Evolutionary conservation across 30 jellyfish, hydroid and myxozoan genomes (phyloP).

Genomic region (Cassiopea andromeda): DNA sequence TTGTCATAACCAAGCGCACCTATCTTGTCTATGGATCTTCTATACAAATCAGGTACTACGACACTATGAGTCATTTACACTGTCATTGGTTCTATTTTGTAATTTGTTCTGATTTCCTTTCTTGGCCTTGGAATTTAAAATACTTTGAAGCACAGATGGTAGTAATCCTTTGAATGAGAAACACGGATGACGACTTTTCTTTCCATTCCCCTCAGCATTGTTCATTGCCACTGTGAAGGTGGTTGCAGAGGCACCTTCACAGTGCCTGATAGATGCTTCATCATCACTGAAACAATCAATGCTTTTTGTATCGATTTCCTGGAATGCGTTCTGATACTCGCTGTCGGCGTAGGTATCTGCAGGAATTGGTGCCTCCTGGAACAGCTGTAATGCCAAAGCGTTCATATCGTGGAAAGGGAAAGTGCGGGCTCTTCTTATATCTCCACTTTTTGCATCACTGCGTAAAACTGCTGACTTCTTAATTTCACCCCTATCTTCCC

Average conservation of each 20-base stretch:
- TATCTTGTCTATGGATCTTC: no score
- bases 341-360: conserved; percentile 59
- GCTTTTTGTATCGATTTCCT: conserved; percentile 34
- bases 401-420: conserved; percentile 50
- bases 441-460: not conserved
- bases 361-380: conserved; percentile 21
- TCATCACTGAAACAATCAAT: not conserved
- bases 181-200: conserved; percentile 21
- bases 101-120: conserved; percentile 7
- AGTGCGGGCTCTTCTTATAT: conserved; percentile 37
- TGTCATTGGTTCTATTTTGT: not conserved
- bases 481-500: not conserved
- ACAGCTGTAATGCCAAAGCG: not conserved
- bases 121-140: conserved; percentile 49
- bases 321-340: conserved; percentile 68
- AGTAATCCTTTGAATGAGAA: conserved; percentile 36
- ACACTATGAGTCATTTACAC: not conserved
- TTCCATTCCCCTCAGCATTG: not conserved
- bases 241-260: not conserved
- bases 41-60: no score
- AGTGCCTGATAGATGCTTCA: conserved; percentile 1
- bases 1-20: no score
- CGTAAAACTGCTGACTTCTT: conserved; percentile 29
- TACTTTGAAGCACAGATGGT: conserved; percentile 51
- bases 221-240: not conserved